These are phyloP conservation scores for Barypeithes pellucidus DNA, from an alignment of 2,888 invertebrate genomes.

Conservation along the genomic window DNA sequence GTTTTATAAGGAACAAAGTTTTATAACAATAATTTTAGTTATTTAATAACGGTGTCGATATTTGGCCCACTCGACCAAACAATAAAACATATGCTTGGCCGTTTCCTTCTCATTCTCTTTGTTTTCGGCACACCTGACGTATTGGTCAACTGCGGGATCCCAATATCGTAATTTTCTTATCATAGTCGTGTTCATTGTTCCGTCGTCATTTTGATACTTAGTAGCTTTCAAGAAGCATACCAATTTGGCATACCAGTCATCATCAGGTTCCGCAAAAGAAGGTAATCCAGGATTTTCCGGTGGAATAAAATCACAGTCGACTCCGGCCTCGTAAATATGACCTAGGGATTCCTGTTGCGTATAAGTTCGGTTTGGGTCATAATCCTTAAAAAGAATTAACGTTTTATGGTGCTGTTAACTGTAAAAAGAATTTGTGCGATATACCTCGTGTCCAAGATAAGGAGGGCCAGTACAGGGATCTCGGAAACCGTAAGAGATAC, in stretches of 20 bases:
- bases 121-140: slow-evolving; percentile 38
- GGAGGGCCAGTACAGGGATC: too few relatives aligned
- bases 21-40: background rate
- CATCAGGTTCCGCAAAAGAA: background rate
- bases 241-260: background rate
- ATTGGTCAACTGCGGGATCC: background rate
- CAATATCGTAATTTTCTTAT: background rate
- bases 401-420: too few relatives aligned
- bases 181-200: background rate
- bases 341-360: too few relatives aligned
- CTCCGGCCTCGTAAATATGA: too few relatives aligned
- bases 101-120: slow-evolving; percentile 41
- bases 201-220: background rate
- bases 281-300: background rate
- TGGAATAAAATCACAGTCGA: too few relatives aligned
- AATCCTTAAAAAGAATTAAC: too few relatives aligned
- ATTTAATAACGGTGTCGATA: background rate
- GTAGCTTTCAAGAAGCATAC: background rate
- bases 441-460: too few relatives aligned
- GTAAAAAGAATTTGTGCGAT: too few relatives aligned
- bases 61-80: slow-evolving; percentile 10
- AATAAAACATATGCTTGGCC: slow-evolving; percentile 40
- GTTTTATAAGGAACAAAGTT: too few relatives aligned
- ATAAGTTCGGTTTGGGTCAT: too few relatives aligned
- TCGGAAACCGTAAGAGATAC: too few relatives aligned